Evolutionary conservation across 2,888 invertebrate species (phyloP).

Genomic region (Pheosia tremula): DNA sequence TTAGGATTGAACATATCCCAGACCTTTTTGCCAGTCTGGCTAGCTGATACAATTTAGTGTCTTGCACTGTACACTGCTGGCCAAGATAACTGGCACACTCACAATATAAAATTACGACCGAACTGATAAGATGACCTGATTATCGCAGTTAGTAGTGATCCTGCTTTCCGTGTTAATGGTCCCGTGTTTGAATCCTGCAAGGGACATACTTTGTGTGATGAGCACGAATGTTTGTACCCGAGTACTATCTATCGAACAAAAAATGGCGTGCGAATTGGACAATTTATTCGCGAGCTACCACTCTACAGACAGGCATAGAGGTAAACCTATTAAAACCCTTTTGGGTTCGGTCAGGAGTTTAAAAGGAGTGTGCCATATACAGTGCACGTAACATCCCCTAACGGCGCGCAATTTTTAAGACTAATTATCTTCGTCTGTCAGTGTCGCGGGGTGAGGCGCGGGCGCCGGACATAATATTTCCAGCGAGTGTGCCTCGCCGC

Average conservation of each 20-base stretch:
- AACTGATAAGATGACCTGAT: no score
- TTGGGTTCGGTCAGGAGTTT: not conserved
- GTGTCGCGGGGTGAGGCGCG: slow-evolving; percentile 56
- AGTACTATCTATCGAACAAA: no score
- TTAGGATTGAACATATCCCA: slow-evolving; percentile 30
- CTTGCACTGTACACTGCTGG: slow-evolving; percentile 35
- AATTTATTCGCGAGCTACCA: no score
- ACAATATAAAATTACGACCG: not conserved
- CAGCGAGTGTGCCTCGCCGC: slow-evolving; percentile 30
- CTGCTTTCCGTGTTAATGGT: no score
- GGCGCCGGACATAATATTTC: slow-evolving; percentile 55
- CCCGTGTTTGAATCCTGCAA: no score
- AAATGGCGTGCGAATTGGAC: no score
- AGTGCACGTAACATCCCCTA: slow-evolving; percentile 46
- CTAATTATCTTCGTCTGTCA: slow-evolving; percentile 71
- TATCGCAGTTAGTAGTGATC: no score
- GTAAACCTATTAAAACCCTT: no score
- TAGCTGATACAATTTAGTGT: slow-evolving; percentile 34
- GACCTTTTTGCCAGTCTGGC: slow-evolving; percentile 15
- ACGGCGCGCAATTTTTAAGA: slow-evolving; percentile 71
- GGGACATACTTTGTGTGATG: no score
- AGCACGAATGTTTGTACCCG: no score
- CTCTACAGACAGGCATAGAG: no score
- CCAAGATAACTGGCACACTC: slow-evolving; percentile 13
- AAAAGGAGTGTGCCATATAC: slow-evolving; percentile 6